These are phyloP conservation scores for Hypanus sabinus DNA, from an alignment of 2,113 vertebrate species.

Conservation along the genomic window DNA sequence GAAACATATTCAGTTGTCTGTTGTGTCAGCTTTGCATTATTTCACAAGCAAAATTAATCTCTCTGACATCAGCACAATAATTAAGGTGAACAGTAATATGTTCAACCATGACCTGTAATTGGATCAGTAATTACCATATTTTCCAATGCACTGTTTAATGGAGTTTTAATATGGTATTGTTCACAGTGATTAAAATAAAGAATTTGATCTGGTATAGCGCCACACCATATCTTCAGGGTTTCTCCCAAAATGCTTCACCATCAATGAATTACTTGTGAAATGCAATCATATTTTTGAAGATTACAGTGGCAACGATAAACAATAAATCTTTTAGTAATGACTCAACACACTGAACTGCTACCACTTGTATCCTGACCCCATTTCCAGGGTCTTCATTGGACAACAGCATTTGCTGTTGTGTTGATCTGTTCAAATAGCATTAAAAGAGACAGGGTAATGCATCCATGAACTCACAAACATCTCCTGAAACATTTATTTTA, in stretches of 20 bases:
- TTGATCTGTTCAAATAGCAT: too few relatives aligned
- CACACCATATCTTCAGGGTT: neutral
- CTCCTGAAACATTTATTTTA: too few relatives aligned
- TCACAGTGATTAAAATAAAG: neutral
- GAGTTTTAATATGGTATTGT: neutral
- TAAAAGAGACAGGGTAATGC: neutral
- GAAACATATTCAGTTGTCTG: neutral
- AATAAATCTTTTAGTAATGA: neutral
- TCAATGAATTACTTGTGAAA: neutral
- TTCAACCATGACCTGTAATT: neutral
- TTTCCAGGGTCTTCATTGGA: neutral
- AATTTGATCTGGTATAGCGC: neutral
- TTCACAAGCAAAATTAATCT: neutral
- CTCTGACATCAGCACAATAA: conserved; percentile 20
- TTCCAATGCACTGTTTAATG: neutral
- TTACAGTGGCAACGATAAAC: neutral
- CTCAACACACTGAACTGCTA: too few relatives aligned
- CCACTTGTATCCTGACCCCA: neutral
- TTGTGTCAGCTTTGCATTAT: neutral
- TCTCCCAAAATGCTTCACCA: neutral
- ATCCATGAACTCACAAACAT: too few relatives aligned
- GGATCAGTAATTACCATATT: conserved; percentile 23
- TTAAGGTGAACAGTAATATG: conserved; percentile 23
- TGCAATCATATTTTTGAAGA: neutral
- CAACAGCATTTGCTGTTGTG: neutral